Conservation (phyloP, 2,888 invertebrate genomes). For the Limnephilus marmoratus region DNA sequence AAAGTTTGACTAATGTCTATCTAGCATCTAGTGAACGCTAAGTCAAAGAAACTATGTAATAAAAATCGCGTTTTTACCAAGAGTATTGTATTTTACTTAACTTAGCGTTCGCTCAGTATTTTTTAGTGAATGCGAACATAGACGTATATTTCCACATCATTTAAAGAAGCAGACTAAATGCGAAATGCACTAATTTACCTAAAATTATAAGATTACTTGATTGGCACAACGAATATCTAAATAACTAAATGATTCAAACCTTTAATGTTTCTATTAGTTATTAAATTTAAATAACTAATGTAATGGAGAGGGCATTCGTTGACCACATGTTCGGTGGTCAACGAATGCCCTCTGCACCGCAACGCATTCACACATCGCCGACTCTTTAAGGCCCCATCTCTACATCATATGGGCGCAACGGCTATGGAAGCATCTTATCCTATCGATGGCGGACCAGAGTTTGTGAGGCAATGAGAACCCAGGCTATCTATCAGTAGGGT, state of each 20-base stretch:
- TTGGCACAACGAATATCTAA: neutral
- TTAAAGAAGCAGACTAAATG: neutral
- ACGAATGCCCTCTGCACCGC: no score
- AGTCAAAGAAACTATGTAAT: neutral
- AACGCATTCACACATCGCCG: no score
- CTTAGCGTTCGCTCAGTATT: neutral
- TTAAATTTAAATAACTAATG: neutral
- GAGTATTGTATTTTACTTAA: neutral
- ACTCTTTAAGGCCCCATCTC: no score
- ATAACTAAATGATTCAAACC: neutral
- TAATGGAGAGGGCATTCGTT: no score
- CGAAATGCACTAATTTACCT: neutral
- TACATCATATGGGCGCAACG: no score
- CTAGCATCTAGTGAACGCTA: neutral
- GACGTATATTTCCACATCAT: neutral
- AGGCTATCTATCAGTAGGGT: no score
- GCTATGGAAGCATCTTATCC: no score
- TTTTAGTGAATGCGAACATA: neutral
- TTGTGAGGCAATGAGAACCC: no score
- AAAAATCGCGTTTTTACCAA: neutral
- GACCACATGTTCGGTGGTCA: no score
- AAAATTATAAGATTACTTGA: neutral
- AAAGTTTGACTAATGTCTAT: neutral
- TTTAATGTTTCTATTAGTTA: neutral
- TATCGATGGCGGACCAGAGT: no score